These are phyloP conservation scores for Sesamia inferens DNA, from an alignment of 2,888 invertebrate genomes.

Conservation along the genomic window DNA sequence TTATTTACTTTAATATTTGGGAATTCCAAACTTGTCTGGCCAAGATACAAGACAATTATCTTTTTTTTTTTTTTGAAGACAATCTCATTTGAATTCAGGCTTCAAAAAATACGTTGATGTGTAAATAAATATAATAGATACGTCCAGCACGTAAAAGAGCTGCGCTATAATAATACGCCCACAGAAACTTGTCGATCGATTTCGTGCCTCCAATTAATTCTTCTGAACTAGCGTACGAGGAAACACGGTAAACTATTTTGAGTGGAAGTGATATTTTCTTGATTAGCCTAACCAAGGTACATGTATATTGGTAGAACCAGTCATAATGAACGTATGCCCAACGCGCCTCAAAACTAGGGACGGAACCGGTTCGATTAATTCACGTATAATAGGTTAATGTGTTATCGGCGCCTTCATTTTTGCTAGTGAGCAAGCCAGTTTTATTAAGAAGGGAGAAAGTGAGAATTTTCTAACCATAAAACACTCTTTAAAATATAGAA, in stretches of 20 bases:
- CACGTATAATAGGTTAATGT: neutral
- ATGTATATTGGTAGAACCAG: too few relatives aligned
- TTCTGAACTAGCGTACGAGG: neutral
- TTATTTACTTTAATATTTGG: neutral
- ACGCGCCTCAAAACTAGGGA: neutral
- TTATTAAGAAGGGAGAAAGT: slow-evolving; percentile 10
- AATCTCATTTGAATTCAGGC: neutral
- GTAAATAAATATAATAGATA: neutral
- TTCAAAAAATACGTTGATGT: neutral
- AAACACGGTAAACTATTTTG: neutral
- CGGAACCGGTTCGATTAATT: neutral
- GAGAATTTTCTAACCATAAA: slow-evolving; percentile 7
- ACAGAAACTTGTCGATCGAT: neutral
- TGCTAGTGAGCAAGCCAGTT: neutral
- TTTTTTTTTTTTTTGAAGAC: too few relatives aligned
- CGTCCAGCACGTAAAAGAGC: neutral
- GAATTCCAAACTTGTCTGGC: neutral
- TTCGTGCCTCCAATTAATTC: neutral
- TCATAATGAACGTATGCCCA: neutral
- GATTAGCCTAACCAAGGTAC: too few relatives aligned
- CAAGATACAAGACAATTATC: neutral
- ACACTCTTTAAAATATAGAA: slow-evolving; percentile 12
- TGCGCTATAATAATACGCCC: neutral
- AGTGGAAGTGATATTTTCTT: too few relatives aligned
- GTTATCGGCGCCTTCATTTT: neutral